Percentiles rank a stretch among this genome's conserved stretches.
These are phyloP conservation scores for Latrodectus hesperus DNA, from an alignment of 2,888 invertebrate genomes.

Conservation along the genomic window DNA sequence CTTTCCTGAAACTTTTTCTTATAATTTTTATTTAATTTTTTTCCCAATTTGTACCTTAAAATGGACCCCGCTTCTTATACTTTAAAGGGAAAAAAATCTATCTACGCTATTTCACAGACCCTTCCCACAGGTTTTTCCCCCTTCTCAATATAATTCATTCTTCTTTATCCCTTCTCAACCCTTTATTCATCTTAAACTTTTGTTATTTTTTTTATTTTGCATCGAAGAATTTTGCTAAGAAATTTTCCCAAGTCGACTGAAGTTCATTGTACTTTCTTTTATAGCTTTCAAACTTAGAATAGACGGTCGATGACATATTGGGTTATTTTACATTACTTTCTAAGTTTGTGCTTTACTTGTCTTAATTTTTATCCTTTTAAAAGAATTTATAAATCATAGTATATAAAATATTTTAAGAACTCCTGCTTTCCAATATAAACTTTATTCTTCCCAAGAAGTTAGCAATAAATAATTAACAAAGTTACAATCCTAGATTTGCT, in stretches of 20 bases:
- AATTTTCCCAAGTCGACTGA: constrained; percentile 42
- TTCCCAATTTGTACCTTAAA: not conserved
- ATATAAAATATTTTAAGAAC: too few species aligned
- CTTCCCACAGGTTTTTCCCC: constrained; percentile 23
- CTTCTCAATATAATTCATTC: constrained; percentile 23
- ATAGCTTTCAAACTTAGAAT: not conserved
- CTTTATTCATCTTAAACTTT: constrained; percentile 23
- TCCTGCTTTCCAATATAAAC: too few species aligned
- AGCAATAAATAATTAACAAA: too few species aligned
- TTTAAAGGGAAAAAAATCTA: not conserved
- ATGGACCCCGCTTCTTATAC: not conserved
- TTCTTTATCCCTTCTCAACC: constrained; percentile 7
- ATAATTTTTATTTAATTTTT: not conserved
- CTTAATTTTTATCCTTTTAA: too few species aligned
- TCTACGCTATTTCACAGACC: not conserved
- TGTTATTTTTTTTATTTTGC: constrained; percentile 33
- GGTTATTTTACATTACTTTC: not conserved
- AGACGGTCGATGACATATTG: constrained; percentile 42
- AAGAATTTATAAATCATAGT: too few species aligned
- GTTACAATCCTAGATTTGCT: too few species aligned
- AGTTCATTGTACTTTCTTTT: constrained; percentile 56
- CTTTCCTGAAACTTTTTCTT: not conserved
- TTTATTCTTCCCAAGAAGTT: too few species aligned
- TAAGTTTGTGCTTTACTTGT: too few species aligned
- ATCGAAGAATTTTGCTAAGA: constrained; percentile 56